Evolutionary conservation across 2,888 invertebrate genomes (phyloP).

Genomic region (Argyra leucocephala): DNA sequence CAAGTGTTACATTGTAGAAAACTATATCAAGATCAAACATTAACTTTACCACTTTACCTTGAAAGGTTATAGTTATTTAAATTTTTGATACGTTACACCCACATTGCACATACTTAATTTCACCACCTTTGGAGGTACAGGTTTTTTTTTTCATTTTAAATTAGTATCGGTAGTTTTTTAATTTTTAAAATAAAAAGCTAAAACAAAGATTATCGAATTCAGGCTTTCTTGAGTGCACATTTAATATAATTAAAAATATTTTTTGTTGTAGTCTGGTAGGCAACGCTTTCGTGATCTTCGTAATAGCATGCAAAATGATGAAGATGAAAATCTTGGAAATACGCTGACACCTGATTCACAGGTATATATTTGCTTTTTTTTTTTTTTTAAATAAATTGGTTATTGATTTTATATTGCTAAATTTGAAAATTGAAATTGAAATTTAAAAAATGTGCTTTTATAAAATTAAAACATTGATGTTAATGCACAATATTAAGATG

Average conservation of each 20-base stretch:
- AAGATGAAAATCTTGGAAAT: slow-evolving; percentile 61
- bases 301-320: slow-evolving; percentile 77
- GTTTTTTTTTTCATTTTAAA: background rate
- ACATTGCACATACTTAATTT: background rate
- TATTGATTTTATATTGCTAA: slow-evolving; percentile 6
- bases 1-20: background rate
- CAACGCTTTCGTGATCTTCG: slow-evolving; percentile 74
- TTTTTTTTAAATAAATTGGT: background rate
- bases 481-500: too few species aligned
- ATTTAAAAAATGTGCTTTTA: too few species aligned
- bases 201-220: background rate
- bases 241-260: background rate
- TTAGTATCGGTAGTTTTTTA: background rate
- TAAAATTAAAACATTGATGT: too few species aligned
- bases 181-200: background rate
- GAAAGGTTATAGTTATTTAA: background rate
- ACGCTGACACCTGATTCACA: slow-evolving; percentile 68
- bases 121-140: background rate
- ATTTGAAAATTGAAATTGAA: too few species aligned
- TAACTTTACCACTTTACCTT: background rate
- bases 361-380: slow-evolving; percentile 34
- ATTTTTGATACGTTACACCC: background rate
- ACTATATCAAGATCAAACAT: background rate
- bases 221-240: background rate
- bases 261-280: slow-evolving; percentile 48